A percentile compares a stretch with the other conserved stretches of the same genome.
phyloP scores from a whole-genome alignment of 2,888 invertebrate genomes.

The Vandiemenella viatica region DNA sequence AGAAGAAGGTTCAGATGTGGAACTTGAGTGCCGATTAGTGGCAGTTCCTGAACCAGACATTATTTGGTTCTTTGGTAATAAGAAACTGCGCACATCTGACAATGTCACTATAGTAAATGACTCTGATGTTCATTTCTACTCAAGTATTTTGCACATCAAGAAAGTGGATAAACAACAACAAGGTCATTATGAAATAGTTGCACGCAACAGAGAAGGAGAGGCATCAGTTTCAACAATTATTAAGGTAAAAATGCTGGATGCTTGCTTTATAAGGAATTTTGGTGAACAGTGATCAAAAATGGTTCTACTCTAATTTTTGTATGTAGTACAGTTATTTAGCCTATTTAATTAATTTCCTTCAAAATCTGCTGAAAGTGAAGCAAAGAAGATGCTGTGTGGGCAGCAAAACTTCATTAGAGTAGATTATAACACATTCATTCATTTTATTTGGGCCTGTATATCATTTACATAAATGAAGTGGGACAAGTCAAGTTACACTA shows the following conservation, averaged over 20 bases:
- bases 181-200: constrained; percentile 69
- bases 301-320: too few species aligned
- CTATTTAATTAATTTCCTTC: too few species aligned
- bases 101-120: constrained; percentile 61
- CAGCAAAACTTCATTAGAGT: too few species aligned
- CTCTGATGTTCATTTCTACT: constrained; percentile 84
- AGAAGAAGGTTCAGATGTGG: constrained; percentile 68
- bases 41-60: constrained; percentile 89
- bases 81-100: constrained; percentile 52
- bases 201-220: constrained; percentile 76
- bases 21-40: constrained; percentile 72
- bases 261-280: too few species aligned
- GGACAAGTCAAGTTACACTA: too few species aligned
- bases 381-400: too few species aligned
- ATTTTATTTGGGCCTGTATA: too few species aligned
- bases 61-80: constrained; percentile 68
- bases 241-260: constrained; percentile 48
- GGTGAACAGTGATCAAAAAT: too few species aligned
- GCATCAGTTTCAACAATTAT: constrained; percentile 63
- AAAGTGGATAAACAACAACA: constrained; percentile 65
- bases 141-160: constrained; percentile 59
- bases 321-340: too few species aligned
- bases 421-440: too few species aligned
- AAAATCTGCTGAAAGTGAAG: too few species aligned
- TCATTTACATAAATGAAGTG: too few species aligned